phyloP scores from a whole-genome alignment of 2,113 vertebrate species.

The Scomber scombrus region DNA sequence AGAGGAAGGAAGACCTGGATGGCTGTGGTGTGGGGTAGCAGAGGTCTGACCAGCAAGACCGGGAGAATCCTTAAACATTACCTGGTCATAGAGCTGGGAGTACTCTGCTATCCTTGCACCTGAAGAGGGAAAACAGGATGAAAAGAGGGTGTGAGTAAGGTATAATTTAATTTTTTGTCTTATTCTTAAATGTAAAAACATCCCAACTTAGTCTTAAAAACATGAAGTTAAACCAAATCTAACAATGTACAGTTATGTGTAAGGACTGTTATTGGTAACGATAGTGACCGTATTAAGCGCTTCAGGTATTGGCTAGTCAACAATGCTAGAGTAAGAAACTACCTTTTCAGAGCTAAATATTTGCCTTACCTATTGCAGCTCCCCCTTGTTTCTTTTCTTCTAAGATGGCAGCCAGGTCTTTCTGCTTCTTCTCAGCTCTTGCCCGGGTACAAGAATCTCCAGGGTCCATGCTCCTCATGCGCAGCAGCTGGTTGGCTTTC shows the following conservation, averaged over 20 bases:
- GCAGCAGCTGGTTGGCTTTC: slow-evolving; percentile 96
- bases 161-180: too few species aligned
- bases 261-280: too few species aligned
- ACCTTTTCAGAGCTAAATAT: background rate
- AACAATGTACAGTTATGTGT: background rate
- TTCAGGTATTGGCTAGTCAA: too few species aligned
- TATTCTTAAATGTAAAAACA: too few species aligned
- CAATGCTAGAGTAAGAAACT: background rate
- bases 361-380: slow-evolving; percentile 91
- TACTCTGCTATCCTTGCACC: slow-evolving; percentile 98
- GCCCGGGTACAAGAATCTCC: slow-evolving; percentile 85
- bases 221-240: too few species aligned
- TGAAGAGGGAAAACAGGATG: slow-evolving; percentile 65
- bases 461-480: slow-evolving; percentile 92
- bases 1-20: slow-evolving; percentile 73
- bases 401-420: slow-evolving; percentile 94
- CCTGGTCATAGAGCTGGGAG: slow-evolving; percentile 97
- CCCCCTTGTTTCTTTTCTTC: slow-evolving; percentile 99
- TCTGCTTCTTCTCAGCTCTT: slow-evolving; percentile 84
- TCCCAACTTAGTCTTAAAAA: too few species aligned
- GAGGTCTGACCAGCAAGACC: slow-evolving; percentile 77
- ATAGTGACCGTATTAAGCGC: too few species aligned
- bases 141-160: background rate
- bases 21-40: slow-evolving; percentile 67
- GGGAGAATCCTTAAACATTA: slow-evolving; percentile 88